phyloP scores from a whole-genome alignment of 2,888 invertebrate genomes.

The Caenorhabditis macrosperma region DNA sequence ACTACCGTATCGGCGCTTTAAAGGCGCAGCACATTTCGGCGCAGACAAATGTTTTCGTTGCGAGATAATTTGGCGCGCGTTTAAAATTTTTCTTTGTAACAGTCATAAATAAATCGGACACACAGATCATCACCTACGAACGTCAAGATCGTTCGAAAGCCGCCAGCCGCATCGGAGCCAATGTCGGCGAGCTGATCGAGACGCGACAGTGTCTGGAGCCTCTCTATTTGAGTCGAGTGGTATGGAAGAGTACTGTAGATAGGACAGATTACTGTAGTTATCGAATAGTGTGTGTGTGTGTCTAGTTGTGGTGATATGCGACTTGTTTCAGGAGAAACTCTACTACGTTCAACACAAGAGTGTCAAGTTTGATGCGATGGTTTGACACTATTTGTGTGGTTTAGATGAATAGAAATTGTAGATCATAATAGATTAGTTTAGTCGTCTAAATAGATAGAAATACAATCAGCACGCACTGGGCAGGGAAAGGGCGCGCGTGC shows the following conservation, averaged over 20 bases:
- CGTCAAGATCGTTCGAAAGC: slow-evolving; percentile 54
- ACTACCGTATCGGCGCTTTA: no score
- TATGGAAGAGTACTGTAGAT: neutral
- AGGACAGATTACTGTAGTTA: neutral
- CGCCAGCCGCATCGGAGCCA: slow-evolving; percentile 48
- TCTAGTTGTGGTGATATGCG: neutral
- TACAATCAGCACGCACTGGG: no score
- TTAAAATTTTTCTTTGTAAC: no score
- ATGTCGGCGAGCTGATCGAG: slow-evolving; percentile 56
- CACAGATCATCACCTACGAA: slow-evolving; percentile 55
- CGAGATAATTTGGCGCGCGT: no score
- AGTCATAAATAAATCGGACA: no score
- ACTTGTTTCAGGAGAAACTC: slow-evolving; percentile 38
- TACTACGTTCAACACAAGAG: slow-evolving; percentile 41
- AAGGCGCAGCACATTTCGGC: no score
- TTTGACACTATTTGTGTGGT: slow-evolving; percentile 17
- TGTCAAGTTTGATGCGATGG: slow-evolving; percentile 20
- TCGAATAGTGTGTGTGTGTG: neutral
- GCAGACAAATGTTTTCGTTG: no score
- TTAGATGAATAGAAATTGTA: slow-evolving; percentile 1
- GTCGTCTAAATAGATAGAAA: no score
- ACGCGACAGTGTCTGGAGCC: slow-evolving; percentile 45
- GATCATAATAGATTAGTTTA: no score
- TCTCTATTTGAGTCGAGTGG: slow-evolving; percentile 48
- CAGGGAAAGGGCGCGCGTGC: no score